A percentile compares a stretch with the other conserved stretches of the same genome.
Conservation (phyloP, 1,140 invertebrate genomes). For the Pemphigus obesinymphae region DNA sequence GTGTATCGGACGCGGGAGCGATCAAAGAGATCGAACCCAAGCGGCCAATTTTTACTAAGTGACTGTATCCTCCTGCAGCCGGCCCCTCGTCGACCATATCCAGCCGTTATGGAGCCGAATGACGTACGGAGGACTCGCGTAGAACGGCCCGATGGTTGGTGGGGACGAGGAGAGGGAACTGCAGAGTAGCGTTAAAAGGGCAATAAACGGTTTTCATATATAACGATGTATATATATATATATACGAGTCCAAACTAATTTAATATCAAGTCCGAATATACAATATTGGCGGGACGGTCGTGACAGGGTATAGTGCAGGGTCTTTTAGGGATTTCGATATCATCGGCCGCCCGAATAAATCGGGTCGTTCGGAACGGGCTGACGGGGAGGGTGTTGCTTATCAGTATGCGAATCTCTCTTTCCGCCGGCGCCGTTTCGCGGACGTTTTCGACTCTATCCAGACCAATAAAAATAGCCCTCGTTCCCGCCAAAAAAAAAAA, state of each 20-base stretch:
- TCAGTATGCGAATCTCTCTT: constrained; percentile 38
- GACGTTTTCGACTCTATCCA: background rate
- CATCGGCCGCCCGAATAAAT: constrained; percentile 21
- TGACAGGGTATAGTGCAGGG: background rate
- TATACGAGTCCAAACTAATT: constrained; percentile 5
- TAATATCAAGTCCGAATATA: constrained; percentile 20
- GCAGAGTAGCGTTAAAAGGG: constrained; percentile 12
- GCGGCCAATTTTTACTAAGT: background rate
- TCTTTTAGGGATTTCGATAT: constrained; percentile 18
- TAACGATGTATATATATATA: background rate
- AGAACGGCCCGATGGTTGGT: too few species aligned
- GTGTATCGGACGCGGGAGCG: background rate
- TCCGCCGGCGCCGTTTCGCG: constrained; percentile 13
- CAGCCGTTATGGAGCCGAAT: background rate
- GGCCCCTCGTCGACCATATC: background rate
- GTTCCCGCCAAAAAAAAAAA: background rate
- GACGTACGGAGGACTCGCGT: too few species aligned
- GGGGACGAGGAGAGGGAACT: background rate
- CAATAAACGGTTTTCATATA: constrained; percentile 19
- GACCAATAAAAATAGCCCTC: constrained; percentile 22
- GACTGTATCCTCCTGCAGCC: background rate
- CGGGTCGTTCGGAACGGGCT: background rate
- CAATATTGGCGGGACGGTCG: background rate
- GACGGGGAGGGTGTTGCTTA: background rate
- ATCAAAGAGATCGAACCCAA: background rate